Evolutionary conservation across 2,888 invertebrate genomes (phyloP), one percentile per base, ranked within the genome.

Genomic region (Tryphoninae sp.): DNA sequence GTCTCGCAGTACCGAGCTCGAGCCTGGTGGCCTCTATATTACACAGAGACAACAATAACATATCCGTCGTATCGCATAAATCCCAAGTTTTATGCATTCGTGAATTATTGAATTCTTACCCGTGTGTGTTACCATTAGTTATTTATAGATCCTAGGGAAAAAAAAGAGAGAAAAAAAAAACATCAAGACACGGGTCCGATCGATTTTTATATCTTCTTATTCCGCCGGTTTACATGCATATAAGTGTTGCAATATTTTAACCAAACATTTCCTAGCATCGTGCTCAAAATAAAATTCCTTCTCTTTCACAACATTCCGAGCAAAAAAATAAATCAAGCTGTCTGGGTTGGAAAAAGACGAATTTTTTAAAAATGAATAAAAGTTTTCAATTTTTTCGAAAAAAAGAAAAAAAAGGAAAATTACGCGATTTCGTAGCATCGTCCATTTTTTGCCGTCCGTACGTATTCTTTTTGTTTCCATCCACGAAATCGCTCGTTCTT

Each of bases 71-170:
- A 22, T 22, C 59, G 76, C 78, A 75, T 82, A 82, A 82, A 79
- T 76, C 76, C 68, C 9, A 68, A 69, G 68, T 76, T 72, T 72
- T 33, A 73, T 72, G 58, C 42, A 76, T 73, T 73, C 64, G 71
- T 79, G 76, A 72, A 82, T 77, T 79, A 79, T 82, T 82, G 33
- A 82, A 49, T 33, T 65, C 67, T 22, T 19, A 55, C 55, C 55
- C 8, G 23, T 53, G 62, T 59, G 62, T 58, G 75, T 61, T 42
- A 33, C 23, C 51, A 69, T 82, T 80, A 79, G 13, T 73, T 77
- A 82, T 82, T 82, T 82, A 82, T 77, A 76, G 64, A 72, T 53
- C 53, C 61, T 67, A 49, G 65, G 49, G 68, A 64, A 61, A 75
- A 67, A 59, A 69, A 61, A 42, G 40, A 55, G 22, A 40, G 65